Conservation (phyloP, 2,113 vertebrate species). For the Choloepus hoffmanni region DNA sequence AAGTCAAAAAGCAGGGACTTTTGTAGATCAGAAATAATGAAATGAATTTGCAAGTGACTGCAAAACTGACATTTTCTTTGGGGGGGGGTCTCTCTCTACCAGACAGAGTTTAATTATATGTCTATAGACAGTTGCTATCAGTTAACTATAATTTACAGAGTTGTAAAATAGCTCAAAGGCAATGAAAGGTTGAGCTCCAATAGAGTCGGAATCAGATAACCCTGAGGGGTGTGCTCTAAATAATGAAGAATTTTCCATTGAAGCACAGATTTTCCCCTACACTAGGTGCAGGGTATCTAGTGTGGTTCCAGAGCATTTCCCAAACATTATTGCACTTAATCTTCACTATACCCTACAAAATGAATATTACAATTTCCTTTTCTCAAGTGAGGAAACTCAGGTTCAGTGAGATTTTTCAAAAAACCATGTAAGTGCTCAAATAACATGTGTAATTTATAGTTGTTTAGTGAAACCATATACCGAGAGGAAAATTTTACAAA, state of each 20-base stretch:
- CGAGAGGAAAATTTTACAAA: neutral
- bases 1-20: constrained; percentile 9
- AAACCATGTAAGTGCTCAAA: neutral
- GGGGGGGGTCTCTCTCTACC: neutral
- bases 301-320: neutral
- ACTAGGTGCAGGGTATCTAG: neutral
- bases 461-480: neutral
- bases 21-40: neutral
- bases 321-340: neutral
- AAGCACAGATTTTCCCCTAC: neutral
- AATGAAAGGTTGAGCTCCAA: neutral
- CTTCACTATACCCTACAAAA: neutral
- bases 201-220: neutral
- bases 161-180: neutral
- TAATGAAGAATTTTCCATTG: neutral
- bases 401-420: neutral
- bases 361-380: neutral
- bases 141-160: neutral
- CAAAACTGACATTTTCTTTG: neutral
- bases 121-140: constrained; percentile 1
- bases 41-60: constrained; percentile 19
- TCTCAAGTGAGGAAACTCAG: constrained; percentile 31
- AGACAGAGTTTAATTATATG: constrained; percentile 53
- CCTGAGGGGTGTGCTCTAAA: neutral
- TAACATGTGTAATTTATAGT: neutral